phyloP scores from a whole-genome alignment of 2,113 vertebrate genomes.

The Rousettus leschenaultii region DNA sequence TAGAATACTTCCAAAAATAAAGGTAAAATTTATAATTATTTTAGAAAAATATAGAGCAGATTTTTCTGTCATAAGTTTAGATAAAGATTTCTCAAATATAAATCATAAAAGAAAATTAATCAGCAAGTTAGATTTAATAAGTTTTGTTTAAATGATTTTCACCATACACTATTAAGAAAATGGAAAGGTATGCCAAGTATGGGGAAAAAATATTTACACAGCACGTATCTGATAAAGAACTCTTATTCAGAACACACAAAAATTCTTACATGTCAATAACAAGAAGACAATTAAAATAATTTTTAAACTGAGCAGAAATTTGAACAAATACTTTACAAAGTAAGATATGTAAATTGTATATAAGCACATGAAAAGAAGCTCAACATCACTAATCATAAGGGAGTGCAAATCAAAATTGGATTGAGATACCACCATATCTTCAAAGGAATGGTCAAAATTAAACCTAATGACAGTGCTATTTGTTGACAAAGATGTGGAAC shows the following conservation, averaged over 20 bases:
- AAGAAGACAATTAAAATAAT: background rate
- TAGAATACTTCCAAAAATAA: background rate
- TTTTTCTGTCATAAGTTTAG: background rate
- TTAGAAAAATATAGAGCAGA: background rate
- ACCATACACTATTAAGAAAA: background rate
- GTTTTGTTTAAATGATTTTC: background rate
- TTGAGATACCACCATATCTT: background rate
- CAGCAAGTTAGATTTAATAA: background rate
- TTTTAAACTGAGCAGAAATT: background rate
- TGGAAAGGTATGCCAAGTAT: background rate
- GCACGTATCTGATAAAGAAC: background rate
- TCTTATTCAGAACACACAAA: background rate
- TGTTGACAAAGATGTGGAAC: background rate
- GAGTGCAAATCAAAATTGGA: background rate
- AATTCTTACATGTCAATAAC: background rate
- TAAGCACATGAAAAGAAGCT: background rate
- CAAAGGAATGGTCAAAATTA: background rate
- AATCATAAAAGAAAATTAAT: background rate
- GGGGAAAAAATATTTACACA: background rate
- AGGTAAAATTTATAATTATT: background rate
- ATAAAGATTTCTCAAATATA: background rate
- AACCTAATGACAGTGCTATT: background rate
- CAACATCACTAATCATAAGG: background rate
- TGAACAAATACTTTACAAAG: background rate
- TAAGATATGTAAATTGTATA: background rate